Percentiles rank a stretch among this genome's conserved stretches.
phyloP scores from a whole-genome alignment of 2,888 invertebrate genomes.

The Apocheima hispidaria region DNA sequence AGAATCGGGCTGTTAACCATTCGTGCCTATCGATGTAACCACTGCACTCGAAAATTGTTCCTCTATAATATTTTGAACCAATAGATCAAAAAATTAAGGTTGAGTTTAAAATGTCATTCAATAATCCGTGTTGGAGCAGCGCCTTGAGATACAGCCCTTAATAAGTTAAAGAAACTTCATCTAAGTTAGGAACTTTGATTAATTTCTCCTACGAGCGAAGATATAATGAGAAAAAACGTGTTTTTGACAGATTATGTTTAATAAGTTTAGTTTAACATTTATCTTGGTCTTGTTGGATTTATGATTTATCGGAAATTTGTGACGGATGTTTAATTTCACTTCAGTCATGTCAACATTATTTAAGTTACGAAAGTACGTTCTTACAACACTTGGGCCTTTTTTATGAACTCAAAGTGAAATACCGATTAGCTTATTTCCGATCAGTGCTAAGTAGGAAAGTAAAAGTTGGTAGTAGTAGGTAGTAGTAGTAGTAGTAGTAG shows the following conservation, averaged over 20 bases:
- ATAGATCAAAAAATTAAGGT: constrained; percentile 17
- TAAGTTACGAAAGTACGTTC: neutral
- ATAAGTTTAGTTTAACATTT: constrained; percentile 49
- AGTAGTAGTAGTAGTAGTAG: too few relatives aligned
- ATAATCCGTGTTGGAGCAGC: constrained; percentile 6
- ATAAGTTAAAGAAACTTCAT: constrained; percentile 54
- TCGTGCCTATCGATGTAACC: neutral
- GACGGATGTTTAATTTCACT: neutral
- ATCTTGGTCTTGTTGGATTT: constrained; percentile 48
- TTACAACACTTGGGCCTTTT: too few relatives aligned
- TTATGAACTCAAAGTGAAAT: neutral
- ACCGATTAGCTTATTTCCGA: too few relatives aligned
- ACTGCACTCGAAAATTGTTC: neutral
- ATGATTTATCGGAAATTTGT: constrained; percentile 41
- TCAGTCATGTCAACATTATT: neutral
- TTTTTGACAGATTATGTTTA: constrained; percentile 53
- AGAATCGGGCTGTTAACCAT: neutral
- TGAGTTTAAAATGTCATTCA: constrained; percentile 13
- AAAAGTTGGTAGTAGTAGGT: too few relatives aligned
- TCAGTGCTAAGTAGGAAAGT: too few relatives aligned
- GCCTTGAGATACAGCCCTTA: constrained; percentile 32
- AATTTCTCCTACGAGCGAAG: constrained; percentile 51
- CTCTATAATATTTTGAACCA: constrained; percentile 5
- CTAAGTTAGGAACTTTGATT: constrained; percentile 55
- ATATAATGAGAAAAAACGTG: constrained; percentile 53